Evolutionary conservation across 37 sponge, comb jelly and placozoan species (phyloP), one percentile per base, ranked within the genome.

Genomic region (Cliona cf. orientalis): DNA sequence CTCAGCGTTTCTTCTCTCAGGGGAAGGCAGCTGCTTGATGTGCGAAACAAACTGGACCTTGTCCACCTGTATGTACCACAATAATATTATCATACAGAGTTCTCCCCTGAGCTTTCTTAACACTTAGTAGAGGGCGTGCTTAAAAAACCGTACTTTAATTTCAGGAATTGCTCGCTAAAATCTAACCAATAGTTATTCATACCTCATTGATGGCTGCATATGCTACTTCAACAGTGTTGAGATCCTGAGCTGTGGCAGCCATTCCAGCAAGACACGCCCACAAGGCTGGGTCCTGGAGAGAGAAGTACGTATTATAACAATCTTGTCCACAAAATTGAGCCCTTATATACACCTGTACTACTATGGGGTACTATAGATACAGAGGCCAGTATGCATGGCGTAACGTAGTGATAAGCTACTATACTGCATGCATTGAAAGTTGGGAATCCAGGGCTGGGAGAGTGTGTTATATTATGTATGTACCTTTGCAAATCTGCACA

Each of bases 211-310:
- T 92, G 19, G 98, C 96, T 35, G 98, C 87, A 79, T 97, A 97
- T 0, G 98, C 98, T 55, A 85, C 71, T 58, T 90, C 91, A 26
- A 94, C 93, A 39, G 94, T 97, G 83, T 38, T 72, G 32, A 97
- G 86, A 21, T 97, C 95, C 62, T 73, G 85, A 29, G 91, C 78
- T 28, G 49, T 63, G 0, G 91, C 69, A 28, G 96, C 82, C 95
- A 97, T 97, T 0, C 94, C 98, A 62, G 96, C 93, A 23, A 97
- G 85, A 71, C 95, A 89, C 0, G 98, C 98, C 98, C 98, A 97
- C 53, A 97, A 72, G 19, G 92, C 86, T 29, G 58, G 75, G 69
- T 97, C 97, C 95, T 91, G 62, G 33, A 33, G 44, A 34, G 64
- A 49, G 64, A 37, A 39, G 25, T n/a, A 33, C 9, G 40, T 61